A percentile compares a stretch with the other conserved stretches of the same genome.
Conservation (phyloP, 2,888 invertebrate genomes). For the Lochmaea crataegi region DNA sequence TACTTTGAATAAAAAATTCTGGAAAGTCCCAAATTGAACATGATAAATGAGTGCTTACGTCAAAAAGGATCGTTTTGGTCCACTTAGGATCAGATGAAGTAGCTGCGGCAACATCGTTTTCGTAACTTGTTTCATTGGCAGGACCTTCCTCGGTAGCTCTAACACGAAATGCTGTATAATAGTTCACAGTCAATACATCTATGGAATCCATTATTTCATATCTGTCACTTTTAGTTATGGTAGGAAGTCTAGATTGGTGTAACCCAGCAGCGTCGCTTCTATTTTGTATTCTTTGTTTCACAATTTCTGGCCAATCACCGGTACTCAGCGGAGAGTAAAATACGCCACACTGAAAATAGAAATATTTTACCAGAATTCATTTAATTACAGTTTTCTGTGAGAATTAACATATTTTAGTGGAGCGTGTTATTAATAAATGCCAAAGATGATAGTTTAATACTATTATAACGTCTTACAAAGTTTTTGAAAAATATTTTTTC, state of each 20-base stretch:
- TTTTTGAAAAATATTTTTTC: too few species aligned
- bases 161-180: constrained; percentile 72
- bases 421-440: too few species aligned
- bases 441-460: too few species aligned
- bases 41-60: constrained; percentile 23
- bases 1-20: too few species aligned
- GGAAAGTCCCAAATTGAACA: neutral
- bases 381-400: too few species aligned
- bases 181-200: constrained; percentile 80
- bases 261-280: constrained; percentile 66
- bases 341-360: constrained; percentile 45
- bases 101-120: constrained; percentile 28
- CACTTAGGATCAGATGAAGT: constrained; percentile 24
- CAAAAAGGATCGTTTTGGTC: constrained; percentile 18
- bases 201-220: constrained; percentile 70
- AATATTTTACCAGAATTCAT: too few species aligned
- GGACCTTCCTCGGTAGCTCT: constrained; percentile 10
- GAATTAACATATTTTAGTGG: too few species aligned
- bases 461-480: too few species aligned
- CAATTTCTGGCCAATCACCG: constrained; percentile 75
- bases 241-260: constrained; percentile 72
- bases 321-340: constrained; percentile 68
- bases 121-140: constrained; percentile 25
- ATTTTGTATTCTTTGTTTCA: constrained; percentile 71
- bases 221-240: constrained; percentile 72